These are phyloP conservation scores for Drosophila auraria DNA, from an alignment of 1,140 invertebrate genomes.

Conservation along the genomic window DNA sequence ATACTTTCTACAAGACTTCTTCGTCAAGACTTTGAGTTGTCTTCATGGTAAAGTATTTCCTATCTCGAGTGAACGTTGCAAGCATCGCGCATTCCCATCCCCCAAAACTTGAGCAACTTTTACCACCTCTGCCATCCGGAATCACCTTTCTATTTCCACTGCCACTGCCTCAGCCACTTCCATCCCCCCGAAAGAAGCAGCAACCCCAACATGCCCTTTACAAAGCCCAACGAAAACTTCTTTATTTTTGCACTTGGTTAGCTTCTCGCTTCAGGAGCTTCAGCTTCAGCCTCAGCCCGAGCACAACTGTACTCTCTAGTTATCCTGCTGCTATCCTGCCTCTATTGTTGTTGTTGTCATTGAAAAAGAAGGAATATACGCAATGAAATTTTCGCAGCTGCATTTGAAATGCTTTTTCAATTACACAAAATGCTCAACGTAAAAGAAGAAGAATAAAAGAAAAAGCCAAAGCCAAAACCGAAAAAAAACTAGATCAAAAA, in stretches of 20 bases:
- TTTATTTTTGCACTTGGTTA: conserved; percentile 34
- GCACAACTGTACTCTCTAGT: conserved; percentile 57
- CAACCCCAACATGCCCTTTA: conserved; percentile 27
- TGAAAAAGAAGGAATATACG: conserved; percentile 13
- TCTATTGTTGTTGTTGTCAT: conserved; percentile 25
- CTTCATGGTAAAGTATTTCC: background rate
- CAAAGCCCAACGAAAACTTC: conserved; percentile 16
- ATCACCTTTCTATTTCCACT: conserved; percentile 5
- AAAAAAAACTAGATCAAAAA: conserved; percentile 72
- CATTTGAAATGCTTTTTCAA: conserved; percentile 78
- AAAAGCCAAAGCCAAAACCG: conserved; percentile 23
- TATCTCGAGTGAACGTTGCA: background rate
- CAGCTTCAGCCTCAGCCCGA: conserved; percentile 13
- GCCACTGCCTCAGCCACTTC: background rate
- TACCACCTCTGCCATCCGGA: conserved; percentile 1
- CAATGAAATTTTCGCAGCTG: conserved; percentile 73
- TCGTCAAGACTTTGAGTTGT: background rate
- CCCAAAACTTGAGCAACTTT: background rate
- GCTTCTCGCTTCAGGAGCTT: conserved; percentile 39
- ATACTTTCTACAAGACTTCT: no score
- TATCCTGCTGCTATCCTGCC: conserved; percentile 7
- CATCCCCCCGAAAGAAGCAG: conserved; percentile 2
- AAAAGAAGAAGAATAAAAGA: conserved; percentile 24
- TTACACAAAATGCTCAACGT: conserved; percentile 58
- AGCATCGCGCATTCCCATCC: background rate